A percentile compares a stretch with the other conserved stretches of the same genome.
phyloP scores from a whole-genome alignment of 1,140 invertebrate species.

The Cylas formicarius region DNA sequence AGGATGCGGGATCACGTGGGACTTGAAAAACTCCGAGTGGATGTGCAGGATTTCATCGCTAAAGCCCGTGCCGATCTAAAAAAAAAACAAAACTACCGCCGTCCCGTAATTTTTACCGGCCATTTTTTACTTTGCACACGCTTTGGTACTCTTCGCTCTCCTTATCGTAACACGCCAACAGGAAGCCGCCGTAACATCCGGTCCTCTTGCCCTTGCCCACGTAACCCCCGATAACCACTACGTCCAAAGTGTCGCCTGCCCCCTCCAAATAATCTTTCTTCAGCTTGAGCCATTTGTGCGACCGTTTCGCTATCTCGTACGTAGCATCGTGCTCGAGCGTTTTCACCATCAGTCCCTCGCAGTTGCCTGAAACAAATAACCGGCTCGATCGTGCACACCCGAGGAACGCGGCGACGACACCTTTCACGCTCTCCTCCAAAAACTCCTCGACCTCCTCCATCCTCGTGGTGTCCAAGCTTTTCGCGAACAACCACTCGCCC shows the following conservation, averaged over 20 bases:
- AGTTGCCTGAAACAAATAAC: conserved; percentile 62
- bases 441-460: conserved; percentile 93
- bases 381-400: too few relatives aligned
- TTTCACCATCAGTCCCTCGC: conserved; percentile 99
- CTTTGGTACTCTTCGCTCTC: conserved; percentile 91
- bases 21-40: conserved; percentile 72
- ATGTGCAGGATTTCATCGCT: conserved; percentile 81
- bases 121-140: conserved; percentile 69
- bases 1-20: conserved; percentile 64
- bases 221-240: conserved; percentile 95
- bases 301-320: conserved; percentile 97
- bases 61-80: conserved; percentile 94
- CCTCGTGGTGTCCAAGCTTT: conserved; percentile 70
- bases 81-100: conserved; percentile 21
- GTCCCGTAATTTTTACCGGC: conserved; percentile 3
- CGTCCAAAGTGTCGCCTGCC: conserved; percentile 87
- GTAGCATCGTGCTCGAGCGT: conserved; percentile 86
- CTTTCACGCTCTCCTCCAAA: conserved; percentile 90
- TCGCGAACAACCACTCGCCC: conserved; percentile 86
- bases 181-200: conserved; percentile 91
- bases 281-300: conserved; percentile 94
- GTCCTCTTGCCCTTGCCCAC: conserved; percentile 90
- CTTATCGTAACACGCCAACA: conserved; percentile 93
- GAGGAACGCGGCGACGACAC: conserved; percentile 7
- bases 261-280: conserved; percentile 98